A percentile compares a stretch with the other conserved stretches of the same genome.
These are phyloP conservation scores for Pelmatolapia mariae DNA, from an alignment of 2,113 vertebrate species.

Conservation along the genomic window DNA sequence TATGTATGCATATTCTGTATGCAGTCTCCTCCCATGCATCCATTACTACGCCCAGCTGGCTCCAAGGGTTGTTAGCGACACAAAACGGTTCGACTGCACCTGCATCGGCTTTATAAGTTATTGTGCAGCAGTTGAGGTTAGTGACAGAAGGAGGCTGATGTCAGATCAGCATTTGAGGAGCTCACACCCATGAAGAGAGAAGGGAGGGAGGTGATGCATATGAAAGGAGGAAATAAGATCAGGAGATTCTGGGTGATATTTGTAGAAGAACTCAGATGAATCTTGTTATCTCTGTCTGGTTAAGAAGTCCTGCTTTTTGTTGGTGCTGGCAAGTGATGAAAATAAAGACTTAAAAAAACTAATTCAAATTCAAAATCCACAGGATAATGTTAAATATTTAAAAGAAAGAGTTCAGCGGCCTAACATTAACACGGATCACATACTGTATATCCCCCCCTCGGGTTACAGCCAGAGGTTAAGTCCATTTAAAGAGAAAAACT, in stretches of 20 bases:
- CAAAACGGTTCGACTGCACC: not conserved
- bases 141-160: conserved; percentile 39
- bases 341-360: not conserved
- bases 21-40: conserved; percentile 32
- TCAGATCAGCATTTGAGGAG: conserved; percentile 7
- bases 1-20: conserved; percentile 25
- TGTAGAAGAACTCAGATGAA: not conserved
- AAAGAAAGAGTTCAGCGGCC: not conserved
- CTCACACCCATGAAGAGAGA: not conserved
- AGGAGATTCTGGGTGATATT: conserved; percentile 6
- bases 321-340: not conserved
- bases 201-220: not conserved
- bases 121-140: not conserved
- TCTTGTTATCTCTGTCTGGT: conserved; percentile 7
- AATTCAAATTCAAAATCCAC: not conserved
- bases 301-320: not conserved
- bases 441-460: not conserved
- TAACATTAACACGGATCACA: not conserved
- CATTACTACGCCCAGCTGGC: not conserved
- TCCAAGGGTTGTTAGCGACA: not conserved
- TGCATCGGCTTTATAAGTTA: not conserved
- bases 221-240: not conserved
- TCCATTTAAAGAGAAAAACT: conserved; percentile 29
- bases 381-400: not conserved
- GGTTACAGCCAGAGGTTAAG: conserved; percentile 32